Base-by-base conservation (phyloP, 92 coral and sea anemone species). In the Pocillopora meandrina region DNA sequence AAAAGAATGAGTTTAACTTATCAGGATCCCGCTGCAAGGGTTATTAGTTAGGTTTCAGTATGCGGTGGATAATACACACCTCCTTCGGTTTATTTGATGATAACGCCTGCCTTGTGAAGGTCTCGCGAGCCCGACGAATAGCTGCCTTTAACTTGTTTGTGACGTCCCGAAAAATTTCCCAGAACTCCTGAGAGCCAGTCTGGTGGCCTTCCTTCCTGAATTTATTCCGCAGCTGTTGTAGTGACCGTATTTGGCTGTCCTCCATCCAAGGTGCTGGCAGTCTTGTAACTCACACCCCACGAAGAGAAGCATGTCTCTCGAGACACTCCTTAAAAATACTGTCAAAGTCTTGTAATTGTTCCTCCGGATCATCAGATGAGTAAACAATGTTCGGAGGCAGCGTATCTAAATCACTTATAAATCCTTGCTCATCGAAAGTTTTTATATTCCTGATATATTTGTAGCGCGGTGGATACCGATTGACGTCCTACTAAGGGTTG, bases 241-340 rank as follows among this genome's bases (percentile, higher is more conserved):
- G 67, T 20, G 74, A 65, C 23, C 86, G 86, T 58, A 87, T 87
- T 61, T 55, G 78, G 55, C 78, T 69, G 52, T 56, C 55, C 2
- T 87, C 90, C 90, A 87, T 87, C 85, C 90, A 81, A 16, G 90
- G 86, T 21, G 81, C 77, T 17, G 86, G 86, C 4, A 86, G 90
- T 21, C 79, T 35, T 11, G 86, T 79, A 16, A 77, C 35, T 19
- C 71, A 70, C 57, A 61, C 85, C 20, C 76, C 20, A 65, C 76
- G 42, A n/a, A 81, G 72, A 66, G 77, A 76, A 62, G 80, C 79
- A 55, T 82, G 71, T 57, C 47, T 71, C 75, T 68, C 78, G 15
- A 82, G 82, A 64, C 81, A 73, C 73, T 86, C 79, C 49, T 36
- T 20, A 59, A 86, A 86, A 20, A 86, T 18, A 70, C 56, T 61